phyloP scores from a whole-genome alignment of 1,140 invertebrate genomes.

The Drosophila oshimai region DNA sequence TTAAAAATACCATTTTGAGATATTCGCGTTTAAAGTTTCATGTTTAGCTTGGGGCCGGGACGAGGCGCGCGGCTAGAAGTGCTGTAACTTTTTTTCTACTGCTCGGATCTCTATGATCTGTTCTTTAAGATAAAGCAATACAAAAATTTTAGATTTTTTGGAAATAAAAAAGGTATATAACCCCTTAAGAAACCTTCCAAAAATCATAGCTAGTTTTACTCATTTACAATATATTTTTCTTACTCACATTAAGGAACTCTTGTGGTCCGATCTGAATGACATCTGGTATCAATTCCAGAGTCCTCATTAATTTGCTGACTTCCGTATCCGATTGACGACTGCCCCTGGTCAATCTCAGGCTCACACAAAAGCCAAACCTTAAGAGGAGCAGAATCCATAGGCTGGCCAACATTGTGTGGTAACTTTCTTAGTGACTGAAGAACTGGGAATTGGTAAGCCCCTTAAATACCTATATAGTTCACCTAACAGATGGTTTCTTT shows the following conservation, averaged over 20 bases:
- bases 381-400: background rate
- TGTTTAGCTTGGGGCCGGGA: no score
- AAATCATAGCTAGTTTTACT: no score
- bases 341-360: background rate
- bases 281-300: slow-evolving; percentile 72
- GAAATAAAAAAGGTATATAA: no score
- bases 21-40: no score
- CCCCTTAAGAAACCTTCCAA: no score
- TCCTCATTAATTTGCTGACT: slow-evolving; percentile 59
- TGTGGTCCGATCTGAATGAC: slow-evolving; percentile 66
- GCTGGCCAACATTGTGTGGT: slow-evolving; percentile 4
- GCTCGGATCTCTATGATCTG: no score
- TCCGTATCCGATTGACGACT: slow-evolving; percentile 38
- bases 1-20: no score
- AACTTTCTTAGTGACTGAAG: background rate
- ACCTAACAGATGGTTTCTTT: background rate
- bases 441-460: background rate
- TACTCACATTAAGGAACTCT: slow-evolving; percentile 71
- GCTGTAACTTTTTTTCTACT: no score
- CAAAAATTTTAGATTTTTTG: no score
- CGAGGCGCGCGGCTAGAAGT: no score
- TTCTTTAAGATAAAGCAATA: no score
- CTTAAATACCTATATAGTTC: slow-evolving; percentile 23
- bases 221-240: background rate
- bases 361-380: background rate